phyloP scores from a whole-genome alignment of 2,113 vertebrate genomes.

The Datnioides undecimradiatus region DNA sequence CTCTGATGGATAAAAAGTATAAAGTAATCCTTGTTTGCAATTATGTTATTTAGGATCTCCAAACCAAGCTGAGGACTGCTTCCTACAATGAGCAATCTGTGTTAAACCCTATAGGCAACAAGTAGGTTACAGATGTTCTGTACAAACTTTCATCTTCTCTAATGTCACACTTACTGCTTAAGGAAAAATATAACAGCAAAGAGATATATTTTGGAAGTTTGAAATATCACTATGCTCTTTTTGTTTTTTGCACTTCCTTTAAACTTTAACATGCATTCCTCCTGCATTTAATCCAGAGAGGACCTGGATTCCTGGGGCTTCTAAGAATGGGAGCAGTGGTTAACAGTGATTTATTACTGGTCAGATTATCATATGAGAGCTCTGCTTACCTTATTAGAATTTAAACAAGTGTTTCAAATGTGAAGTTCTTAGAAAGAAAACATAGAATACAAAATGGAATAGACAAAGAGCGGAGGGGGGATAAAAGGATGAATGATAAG shows the following conservation, averaged over 20 bases:
- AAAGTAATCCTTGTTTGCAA: no score
- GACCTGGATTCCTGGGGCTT: background rate
- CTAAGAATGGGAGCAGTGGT: conserved; percentile 20
- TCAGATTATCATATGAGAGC: background rate
- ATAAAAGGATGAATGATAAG: conserved; percentile 43
- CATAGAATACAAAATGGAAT: background rate
- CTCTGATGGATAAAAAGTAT: no score
- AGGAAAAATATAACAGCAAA: background rate
- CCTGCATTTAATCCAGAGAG: conserved; percentile 19
- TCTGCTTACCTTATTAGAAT: conserved; percentile 9
- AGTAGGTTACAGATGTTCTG: no score
- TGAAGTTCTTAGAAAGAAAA: background rate
- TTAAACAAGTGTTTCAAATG: conserved; percentile 17
- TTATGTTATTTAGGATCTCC: no score
- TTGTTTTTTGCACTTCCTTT: background rate
- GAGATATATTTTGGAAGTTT: conserved; percentile 1
- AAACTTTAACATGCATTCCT: background rate
- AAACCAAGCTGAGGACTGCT: no score
- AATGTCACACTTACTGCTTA: no score
- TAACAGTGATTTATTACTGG: conserved; percentile 20
- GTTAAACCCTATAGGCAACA: no score
- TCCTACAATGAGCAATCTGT: no score
- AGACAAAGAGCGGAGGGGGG: conserved; percentile 24
- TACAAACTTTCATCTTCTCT: no score
- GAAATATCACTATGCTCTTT: background rate